phyloP scores from a whole-genome alignment of 1,140 invertebrate genomes.

The Leptopilina boulardi region DNA sequence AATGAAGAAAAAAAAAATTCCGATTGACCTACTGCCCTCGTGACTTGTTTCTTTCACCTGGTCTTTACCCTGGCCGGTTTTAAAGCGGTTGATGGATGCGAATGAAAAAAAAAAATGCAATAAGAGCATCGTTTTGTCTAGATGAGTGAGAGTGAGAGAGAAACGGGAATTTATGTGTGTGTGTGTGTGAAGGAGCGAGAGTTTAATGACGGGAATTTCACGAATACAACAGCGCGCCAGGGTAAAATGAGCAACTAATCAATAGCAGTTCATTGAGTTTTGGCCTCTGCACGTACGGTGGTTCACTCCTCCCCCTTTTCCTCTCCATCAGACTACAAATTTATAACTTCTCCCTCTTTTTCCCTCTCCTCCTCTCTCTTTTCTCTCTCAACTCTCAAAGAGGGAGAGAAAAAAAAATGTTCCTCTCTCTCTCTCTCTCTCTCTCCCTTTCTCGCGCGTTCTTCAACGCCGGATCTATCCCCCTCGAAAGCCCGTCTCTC shows the following conservation, averaged over 20 bases:
- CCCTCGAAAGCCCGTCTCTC: slow-evolving; percentile 48
- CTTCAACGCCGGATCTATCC: slow-evolving; percentile 35
- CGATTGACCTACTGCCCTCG: slow-evolving; percentile 70
- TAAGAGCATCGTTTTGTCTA: too few relatives aligned
- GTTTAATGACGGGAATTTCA: slow-evolving; percentile 45
- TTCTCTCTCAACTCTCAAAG: too few relatives aligned
- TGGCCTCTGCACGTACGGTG: slow-evolving; percentile 57
- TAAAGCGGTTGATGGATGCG: slow-evolving; percentile 53
- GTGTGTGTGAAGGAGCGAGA: slow-evolving; percentile 35
- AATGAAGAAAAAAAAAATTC: slow-evolving; percentile 58
- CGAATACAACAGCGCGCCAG: slow-evolving; percentile 56
- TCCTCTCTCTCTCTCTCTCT: slow-evolving; percentile 3
- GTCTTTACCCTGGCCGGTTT: slow-evolving; percentile 53
- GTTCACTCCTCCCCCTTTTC: slow-evolving; percentile 26
- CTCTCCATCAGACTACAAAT: slow-evolving; percentile 44
- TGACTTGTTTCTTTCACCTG: slow-evolving; percentile 68
- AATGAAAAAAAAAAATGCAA: slow-evolving; percentile 57
- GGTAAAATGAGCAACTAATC: slow-evolving; percentile 71
- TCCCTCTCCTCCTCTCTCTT: background rate
- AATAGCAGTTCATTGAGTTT: slow-evolving; percentile 73
- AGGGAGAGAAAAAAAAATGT: too few relatives aligned
- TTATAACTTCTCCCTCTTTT: slow-evolving; percentile 46
- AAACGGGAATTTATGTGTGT: slow-evolving; percentile 35
- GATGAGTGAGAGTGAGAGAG: slow-evolving; percentile 40
- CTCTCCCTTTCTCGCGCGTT: background rate